Conservation (phyloP, 1,140 invertebrate genomes). For the Ylistrum balloti region DNA sequence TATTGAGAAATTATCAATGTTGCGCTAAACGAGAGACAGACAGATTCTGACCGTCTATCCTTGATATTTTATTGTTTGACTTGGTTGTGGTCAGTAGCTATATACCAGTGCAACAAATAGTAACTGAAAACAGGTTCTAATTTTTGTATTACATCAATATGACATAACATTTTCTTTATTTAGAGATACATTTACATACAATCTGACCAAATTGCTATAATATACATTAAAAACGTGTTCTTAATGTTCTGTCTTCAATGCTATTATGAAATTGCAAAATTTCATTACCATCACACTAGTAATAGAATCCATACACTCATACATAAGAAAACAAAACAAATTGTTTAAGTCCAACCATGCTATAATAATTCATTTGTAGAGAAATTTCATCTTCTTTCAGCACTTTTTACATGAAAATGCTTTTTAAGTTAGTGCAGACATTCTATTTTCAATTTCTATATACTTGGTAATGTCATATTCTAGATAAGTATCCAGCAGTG, state of each 20-base stretch:
- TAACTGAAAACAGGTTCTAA: background rate
- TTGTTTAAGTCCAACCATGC: background rate
- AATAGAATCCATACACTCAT: background rate
- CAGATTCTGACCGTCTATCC: too few relatives aligned
- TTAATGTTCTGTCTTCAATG: background rate
- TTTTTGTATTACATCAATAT: background rate
- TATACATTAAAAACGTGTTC: background rate
- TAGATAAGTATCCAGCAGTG: background rate
- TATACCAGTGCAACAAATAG: too few relatives aligned
- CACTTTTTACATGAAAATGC: background rate
- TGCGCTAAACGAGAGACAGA: too few relatives aligned
- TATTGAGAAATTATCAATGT: too few relatives aligned
- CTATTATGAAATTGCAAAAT: background rate
- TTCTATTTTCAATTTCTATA: background rate
- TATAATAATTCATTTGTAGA: background rate
- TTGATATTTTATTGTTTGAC: too few relatives aligned
- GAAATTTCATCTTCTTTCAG: background rate
- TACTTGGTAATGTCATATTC: background rate
- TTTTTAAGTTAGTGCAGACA: background rate
- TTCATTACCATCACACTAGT: background rate
- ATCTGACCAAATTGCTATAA: background rate
- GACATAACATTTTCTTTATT: background rate
- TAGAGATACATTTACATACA: slow-evolving; percentile 29
- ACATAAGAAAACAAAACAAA: background rate
- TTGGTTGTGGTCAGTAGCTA: too few relatives aligned